Percentiles rank a stretch among this genome's conserved stretches.
These are phyloP conservation scores for Stichodactyla mertensii DNA, from an alignment of 64 coral and sea anemone genomes.

Conservation along the genomic window DNA sequence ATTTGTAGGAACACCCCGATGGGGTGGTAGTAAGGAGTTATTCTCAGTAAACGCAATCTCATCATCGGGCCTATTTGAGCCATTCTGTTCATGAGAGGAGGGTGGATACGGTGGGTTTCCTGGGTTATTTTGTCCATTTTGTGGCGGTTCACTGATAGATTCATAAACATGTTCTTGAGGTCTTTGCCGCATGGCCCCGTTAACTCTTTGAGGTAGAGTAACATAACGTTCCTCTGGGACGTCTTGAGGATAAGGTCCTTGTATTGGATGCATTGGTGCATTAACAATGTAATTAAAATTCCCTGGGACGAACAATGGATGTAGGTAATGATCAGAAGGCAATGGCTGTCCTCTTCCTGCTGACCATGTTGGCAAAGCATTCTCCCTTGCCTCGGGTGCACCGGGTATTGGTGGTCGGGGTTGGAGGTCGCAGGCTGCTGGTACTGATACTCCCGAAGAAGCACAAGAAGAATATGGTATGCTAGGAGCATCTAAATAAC, in stretches of 20 bases:
- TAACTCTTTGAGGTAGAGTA: background rate
- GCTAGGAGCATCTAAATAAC: conserved; percentile 16
- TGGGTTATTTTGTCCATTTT: background rate
- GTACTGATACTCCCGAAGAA: conserved; percentile 64
- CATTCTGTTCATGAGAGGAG: conserved; percentile 7
- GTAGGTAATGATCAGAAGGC: background rate
- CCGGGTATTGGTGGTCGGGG: conserved; percentile 55
- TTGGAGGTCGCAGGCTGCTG: conserved; percentile 9
- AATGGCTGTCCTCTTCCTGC: background rate
- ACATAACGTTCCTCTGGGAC: conserved; percentile 14
- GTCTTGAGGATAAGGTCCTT: background rate
- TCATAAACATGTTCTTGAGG: background rate
- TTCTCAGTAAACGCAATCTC: background rate
- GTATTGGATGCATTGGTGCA: background rate
- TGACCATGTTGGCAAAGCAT: background rate
- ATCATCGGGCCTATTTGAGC: background rate
- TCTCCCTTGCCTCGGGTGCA: background rate
- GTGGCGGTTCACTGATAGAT: conserved; percentile 5
- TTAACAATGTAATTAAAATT: background rate
- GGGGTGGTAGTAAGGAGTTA: background rate
- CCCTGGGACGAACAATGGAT: background rate
- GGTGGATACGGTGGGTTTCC: background rate
- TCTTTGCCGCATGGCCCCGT: background rate
- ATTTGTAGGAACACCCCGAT: background rate
- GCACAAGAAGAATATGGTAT: conserved; percentile 52